Evolutionary conservation across 2,113 vertebrate species (phyloP).

Genomic region (Eptatretus burgeri): DNA sequence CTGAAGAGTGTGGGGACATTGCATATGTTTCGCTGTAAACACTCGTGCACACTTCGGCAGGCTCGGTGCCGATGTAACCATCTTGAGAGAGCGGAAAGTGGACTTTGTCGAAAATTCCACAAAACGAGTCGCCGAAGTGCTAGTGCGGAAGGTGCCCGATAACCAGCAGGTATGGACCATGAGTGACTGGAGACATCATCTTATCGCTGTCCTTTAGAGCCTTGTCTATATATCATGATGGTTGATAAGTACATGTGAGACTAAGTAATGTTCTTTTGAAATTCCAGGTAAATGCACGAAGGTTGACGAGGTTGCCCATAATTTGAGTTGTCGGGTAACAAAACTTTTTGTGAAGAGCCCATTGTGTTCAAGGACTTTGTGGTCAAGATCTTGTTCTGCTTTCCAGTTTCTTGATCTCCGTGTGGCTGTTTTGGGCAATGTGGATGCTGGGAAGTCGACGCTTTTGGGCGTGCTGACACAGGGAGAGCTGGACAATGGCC

Average conservation of each 20-base stretch:
- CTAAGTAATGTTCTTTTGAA: too few species aligned
- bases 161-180: constrained; percentile 49
- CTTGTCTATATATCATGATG: too few species aligned
- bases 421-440: constrained; percentile 79
- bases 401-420: constrained; percentile 68
- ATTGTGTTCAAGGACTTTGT: too few species aligned
- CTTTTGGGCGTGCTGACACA: constrained; percentile 75
- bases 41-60: constrained; percentile 15
- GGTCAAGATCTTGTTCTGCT: constrained; percentile 9
- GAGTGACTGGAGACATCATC: too few species aligned
- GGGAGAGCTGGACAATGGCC: constrained; percentile 82
- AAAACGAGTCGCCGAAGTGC: constrained; percentile 63
- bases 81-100: constrained; percentile 59
- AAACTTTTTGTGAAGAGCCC: too few species aligned
- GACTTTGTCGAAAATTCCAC: constrained; percentile 49
- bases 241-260: too few species aligned
- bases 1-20: too few species aligned
- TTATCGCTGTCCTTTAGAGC: too few species aligned
- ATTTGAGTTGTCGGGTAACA: too few species aligned
- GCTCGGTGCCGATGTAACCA: constrained; percentile 71
- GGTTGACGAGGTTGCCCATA: too few species aligned
- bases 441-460: constrained; percentile 89
- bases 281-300: too few species aligned
- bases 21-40: too few species aligned
- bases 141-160: constrained; percentile 85